A percentile compares a stretch with the other conserved stretches of the same genome.
phyloP scores from a whole-genome alignment of 2,888 invertebrate species.

The Deilephila porcellus region DNA sequence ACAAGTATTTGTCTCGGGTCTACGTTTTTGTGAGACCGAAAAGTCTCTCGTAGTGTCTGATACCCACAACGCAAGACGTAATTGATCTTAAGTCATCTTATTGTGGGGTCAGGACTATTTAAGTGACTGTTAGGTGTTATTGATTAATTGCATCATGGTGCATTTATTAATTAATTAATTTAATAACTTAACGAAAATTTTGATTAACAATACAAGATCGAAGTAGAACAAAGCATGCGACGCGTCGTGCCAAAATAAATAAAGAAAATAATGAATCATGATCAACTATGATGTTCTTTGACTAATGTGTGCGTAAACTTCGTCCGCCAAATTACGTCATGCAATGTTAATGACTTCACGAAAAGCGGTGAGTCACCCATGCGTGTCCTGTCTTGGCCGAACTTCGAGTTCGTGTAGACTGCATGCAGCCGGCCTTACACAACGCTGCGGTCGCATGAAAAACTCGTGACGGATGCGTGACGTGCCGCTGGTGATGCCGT shows the following conservation, averaged over 20 bases:
- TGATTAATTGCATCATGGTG: no score
- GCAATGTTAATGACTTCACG: slow-evolving; percentile 29
- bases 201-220: no score
- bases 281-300: background rate
- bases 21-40: no score
- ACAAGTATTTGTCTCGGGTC: no score
- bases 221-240: background rate
- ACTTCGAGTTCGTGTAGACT: slow-evolving; percentile 42
- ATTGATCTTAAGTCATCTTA: no score
- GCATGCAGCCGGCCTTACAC: slow-evolving; percentile 44
- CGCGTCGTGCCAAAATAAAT: background rate
- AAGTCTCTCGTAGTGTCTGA: no score
- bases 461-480: slow-evolving; percentile 62
- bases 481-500: slow-evolving; percentile 47
- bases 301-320: background rate
- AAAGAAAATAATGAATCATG: background rate
- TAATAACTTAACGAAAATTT: no score
- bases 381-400: slow-evolving; percentile 19
- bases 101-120: no score
- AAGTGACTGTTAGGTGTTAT: no score
- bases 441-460: slow-evolving; percentile 54
- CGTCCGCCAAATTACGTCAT: slow-evolving; percentile 43
- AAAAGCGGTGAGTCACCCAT: slow-evolving; percentile 35
- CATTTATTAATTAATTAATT: no score
- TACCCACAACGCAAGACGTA: no score